phyloP scores from a whole-genome alignment of 1,140 invertebrate species.

The honey bee (Apis mellifera) region DNA sequence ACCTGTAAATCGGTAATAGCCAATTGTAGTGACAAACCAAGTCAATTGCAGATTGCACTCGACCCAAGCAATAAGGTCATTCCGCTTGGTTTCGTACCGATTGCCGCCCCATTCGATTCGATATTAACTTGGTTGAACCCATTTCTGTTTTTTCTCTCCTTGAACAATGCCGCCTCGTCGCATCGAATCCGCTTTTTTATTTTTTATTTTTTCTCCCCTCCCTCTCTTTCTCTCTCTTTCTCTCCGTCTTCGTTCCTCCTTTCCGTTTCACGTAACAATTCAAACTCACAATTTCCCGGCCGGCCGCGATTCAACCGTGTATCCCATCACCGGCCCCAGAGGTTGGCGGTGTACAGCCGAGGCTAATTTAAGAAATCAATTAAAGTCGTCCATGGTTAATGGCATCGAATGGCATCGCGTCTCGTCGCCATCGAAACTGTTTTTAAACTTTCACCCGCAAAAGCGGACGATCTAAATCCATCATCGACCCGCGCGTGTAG shows the following conservation, averaged over 20 bases:
- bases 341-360: not conserved
- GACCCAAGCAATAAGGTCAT: slow-evolving; percentile 70
- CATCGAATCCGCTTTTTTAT: not conserved
- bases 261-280: slow-evolving; percentile 25
- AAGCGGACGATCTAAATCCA: too few relatives aligned
- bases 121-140: slow-evolving; percentile 68
- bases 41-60: slow-evolving; percentile 41
- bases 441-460: not conserved
- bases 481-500: not conserved
- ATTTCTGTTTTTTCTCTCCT: slow-evolving; percentile 66
- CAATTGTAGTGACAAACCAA: slow-evolving; percentile 30
- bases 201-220: too few relatives aligned
- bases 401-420: slow-evolving; percentile 16
- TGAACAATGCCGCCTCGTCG: slow-evolving; percentile 35
- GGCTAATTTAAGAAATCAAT: slow-evolving; percentile 64
- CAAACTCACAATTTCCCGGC: slow-evolving; percentile 19
- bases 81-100: slow-evolving; percentile 70
- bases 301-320: slow-evolving; percentile 32
- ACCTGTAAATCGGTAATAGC: slow-evolving; percentile 14
- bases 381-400: slow-evolving; percentile 51
- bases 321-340: not conserved
- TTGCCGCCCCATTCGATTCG: slow-evolving; percentile 66
- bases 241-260: not conserved
- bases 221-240: slow-evolving; percentile 35
- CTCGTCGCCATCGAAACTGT: not conserved